Conservation (phyloP, 2,797 vertebrate species). For the Lemur catta region DNA sequence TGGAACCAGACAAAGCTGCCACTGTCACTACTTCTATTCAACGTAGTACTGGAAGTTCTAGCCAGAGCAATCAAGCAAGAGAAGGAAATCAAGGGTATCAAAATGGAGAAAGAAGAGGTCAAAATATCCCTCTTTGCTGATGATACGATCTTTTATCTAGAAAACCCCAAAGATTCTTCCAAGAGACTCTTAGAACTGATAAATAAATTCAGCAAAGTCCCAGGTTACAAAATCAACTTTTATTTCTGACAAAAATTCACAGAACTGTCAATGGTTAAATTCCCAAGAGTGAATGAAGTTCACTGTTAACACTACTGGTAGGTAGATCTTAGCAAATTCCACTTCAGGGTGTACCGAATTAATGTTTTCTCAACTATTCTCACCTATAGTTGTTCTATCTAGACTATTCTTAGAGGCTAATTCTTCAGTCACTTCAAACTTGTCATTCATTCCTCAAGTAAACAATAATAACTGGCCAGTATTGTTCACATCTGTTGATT, state of each 20-base stretch:
- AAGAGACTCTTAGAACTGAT: no score
- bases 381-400: neutral
- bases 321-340: constrained; percentile 14
- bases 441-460: constrained; percentile 39
- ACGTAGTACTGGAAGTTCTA: no score
- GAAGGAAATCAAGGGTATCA: no score
- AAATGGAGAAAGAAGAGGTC: no score
- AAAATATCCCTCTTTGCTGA: no score
- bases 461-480: constrained; percentile 61
- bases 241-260: constrained; percentile 44
- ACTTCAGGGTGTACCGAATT: neutral
- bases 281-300: neutral
- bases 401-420: neutral
- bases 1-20: no score
- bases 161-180: no score
- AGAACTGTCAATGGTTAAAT: neutral
- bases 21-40: no score
- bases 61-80: no score
- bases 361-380: neutral
- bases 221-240: neutral
- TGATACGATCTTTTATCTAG: no score
- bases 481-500: constrained; percentile 67
- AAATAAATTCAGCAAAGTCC: no score
- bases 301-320: neutral
- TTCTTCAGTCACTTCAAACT: constrained; percentile 51